Evolutionary conservation across 1,140 invertebrate genomes (phyloP), one percentile per base, ranked within the genome.

Genomic region (Cyphomyrmex costatus): DNA sequence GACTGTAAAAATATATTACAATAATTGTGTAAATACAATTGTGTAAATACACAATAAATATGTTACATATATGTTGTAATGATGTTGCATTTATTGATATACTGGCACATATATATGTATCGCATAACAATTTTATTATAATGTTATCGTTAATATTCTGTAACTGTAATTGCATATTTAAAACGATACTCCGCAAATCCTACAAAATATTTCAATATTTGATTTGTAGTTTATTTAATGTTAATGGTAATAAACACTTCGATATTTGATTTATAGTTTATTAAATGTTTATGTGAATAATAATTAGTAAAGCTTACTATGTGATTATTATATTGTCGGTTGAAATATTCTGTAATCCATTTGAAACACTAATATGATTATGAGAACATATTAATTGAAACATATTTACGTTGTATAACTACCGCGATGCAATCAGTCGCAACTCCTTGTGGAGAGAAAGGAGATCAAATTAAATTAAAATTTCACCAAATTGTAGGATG

Each of bases 391-490:
- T 73, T 83, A 82, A 42, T 19, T 36, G 14, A 3, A 36, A 60
- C 42, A 7, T 68, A 71, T 71, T 60, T 73, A 33, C 19, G 19
- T 36, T 33, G 1, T 51, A 5, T 51, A 42, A 42, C 36, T 21
- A 4, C 27, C 16, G 12, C n/a, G 30, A 53, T 36, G 36, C 7
- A 74, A 21, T 14, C 49, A 6, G 10, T 33, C 36, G 19, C 51
- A 30, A 60, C 27, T 73, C 30, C 42, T 58, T 46, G 36, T 33
- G 46, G 19, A 8, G 79, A 53, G 21, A 53, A 27, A 42, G 19
- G 51, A 30, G 24, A 60, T 83, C 60, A 42, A 83, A 83, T 83
- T 49, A 74, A 83, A 36, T 83, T 74, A 65, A 65, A 80, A 4
- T n/a, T n/a, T 49, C 68, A 24, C 53, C 79, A 74, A 74, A 60